Evolutionary conservation across 2,888 invertebrate genomes (phyloP).

Genomic region (Ormyrus rosae): DNA sequence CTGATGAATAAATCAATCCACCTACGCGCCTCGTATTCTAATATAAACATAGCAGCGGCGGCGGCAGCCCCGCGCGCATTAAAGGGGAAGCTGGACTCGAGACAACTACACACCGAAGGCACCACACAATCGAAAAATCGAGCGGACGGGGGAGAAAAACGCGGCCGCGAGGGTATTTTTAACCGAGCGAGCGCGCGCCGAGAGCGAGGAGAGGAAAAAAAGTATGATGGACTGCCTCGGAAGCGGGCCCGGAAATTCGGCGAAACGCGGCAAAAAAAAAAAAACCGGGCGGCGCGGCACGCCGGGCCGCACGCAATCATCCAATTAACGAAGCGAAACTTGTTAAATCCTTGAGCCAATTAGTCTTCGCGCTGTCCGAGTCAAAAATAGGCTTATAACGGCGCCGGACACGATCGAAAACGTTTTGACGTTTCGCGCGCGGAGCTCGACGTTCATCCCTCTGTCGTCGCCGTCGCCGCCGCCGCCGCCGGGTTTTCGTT

Average conservation of each 20-base stretch:
- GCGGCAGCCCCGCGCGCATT: not conserved
- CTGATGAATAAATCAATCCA: constrained; percentile 57
- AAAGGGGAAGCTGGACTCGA: constrained; percentile 12
- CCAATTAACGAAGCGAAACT: constrained; percentile 54
- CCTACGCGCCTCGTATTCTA: constrained; percentile 47
- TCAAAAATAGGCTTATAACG: constrained; percentile 10
- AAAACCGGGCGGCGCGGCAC: not conserved
- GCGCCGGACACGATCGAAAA: not conserved
- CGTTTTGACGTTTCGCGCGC: constrained; percentile 1
- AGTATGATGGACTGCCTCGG: constrained; percentile 43
- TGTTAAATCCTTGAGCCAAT: constrained; percentile 50
- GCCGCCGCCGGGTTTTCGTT: not conserved
- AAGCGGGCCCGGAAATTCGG: constrained; percentile 28
- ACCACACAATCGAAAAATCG: not conserved
- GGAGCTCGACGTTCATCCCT: too few species aligned
- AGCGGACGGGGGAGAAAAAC: not conserved
- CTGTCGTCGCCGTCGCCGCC: too few species aligned
- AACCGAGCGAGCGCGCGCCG: not conserved
- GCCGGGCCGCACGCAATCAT: constrained; percentile 37
- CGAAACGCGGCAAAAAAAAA: constrained; percentile 43
- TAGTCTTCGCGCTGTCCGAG: constrained; percentile 41
- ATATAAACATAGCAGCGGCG: constrained; percentile 41
- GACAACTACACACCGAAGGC: too few species aligned
- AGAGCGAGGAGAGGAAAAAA: constrained; percentile 22
- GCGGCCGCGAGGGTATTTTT: not conserved